Base-by-base conservation (phyloP, 2,797 vertebrate genomes). In the Oceanodroma leucorhoa region DNA sequence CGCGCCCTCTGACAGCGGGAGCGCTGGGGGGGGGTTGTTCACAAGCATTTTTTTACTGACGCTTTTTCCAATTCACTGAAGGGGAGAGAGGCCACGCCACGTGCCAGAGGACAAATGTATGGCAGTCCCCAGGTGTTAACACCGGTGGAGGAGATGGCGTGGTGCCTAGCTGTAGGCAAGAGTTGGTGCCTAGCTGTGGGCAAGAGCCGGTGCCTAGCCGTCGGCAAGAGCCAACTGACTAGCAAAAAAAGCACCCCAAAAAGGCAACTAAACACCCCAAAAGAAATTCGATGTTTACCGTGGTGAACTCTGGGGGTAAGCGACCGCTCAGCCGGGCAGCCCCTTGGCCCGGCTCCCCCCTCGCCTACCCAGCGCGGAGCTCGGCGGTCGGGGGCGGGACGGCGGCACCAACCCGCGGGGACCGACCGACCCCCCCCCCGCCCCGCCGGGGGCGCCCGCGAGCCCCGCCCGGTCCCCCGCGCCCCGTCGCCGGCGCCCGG, bases 401-500 rank as follows among this genome's bases (percentile, higher is more conserved):
- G 14, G 18, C 2, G 22, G 66, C 54, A 21, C 76, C 50, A 2
- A 21, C 48, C 38, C 30, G 15, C 32, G 21, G 24, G 27, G 48
- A 66, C 66, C 64, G 45, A 29, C 27, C 14, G 50, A 14, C 7
- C 4, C 10, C 26, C 23, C 6, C 23, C 27, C 6, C 34, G 48
- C 6, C 24, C 34, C n/a, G 6, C 7, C 30, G 51, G 17, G 15
- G 43, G 43, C 45, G 24, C 14, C 32, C 16, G 45, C 24, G 26
- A 55, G 45, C 22, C 48, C 19, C 13, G 34, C 65, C 67, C 41
- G 27, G 48, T 7, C 4, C 5, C 16, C 9, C 9, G 8, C 53
- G 15, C 23, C 57, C 57, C 54, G 27, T 9, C 73, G 79, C n/a
- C n/a, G 93, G 94, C 75, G 85, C 95, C 94, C n/a, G n/a, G n/a